Percentiles rank a stretch among this genome's conserved stretches.
phyloP scores from a whole-genome alignment of 2,797 vertebrate genomes.

The Pitangus sulphuratus region DNA sequence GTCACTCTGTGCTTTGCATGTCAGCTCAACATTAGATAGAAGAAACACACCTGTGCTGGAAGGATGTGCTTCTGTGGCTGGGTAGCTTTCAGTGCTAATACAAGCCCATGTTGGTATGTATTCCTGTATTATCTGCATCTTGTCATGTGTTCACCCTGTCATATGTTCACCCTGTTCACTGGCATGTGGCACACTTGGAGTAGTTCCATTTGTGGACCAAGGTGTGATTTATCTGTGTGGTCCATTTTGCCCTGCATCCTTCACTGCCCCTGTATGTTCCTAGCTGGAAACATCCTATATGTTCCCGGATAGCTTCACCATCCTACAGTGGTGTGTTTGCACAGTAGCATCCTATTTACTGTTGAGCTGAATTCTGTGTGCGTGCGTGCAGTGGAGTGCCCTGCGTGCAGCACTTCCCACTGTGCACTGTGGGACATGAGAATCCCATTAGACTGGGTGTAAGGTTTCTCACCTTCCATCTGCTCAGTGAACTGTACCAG shows the following conservation, averaged over 20 bases:
- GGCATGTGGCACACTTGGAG: fast-evolving
- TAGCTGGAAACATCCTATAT: neutral
- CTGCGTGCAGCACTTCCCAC: neutral
- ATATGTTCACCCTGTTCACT: neutral
- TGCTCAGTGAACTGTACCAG: neutral
- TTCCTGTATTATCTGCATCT: neutral
- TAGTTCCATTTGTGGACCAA: neutral
- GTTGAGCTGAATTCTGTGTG: neutral
- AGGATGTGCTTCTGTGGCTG: neutral
- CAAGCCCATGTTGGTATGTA: neutral
- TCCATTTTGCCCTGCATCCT: neutral
- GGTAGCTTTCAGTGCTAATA: neutral
- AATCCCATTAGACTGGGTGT: neutral
- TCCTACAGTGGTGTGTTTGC: neutral
- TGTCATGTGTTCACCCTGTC: neutral
- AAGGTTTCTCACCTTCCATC: slow-evolving; percentile 21
- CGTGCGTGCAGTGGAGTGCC: neutral
- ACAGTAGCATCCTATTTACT: neutral
- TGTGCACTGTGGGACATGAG: neutral
- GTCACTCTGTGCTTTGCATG: fast-evolving
- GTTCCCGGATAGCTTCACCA: neutral
- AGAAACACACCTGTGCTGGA: neutral
- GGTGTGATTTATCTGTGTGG: neutral
- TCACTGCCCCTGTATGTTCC: neutral
- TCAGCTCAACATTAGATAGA: fast-evolving